A percentile compares a stretch with the other conserved stretches of the same genome.
Conservation (phyloP, 2,888 invertebrate species). For the Monopis laevigella region DNA sequence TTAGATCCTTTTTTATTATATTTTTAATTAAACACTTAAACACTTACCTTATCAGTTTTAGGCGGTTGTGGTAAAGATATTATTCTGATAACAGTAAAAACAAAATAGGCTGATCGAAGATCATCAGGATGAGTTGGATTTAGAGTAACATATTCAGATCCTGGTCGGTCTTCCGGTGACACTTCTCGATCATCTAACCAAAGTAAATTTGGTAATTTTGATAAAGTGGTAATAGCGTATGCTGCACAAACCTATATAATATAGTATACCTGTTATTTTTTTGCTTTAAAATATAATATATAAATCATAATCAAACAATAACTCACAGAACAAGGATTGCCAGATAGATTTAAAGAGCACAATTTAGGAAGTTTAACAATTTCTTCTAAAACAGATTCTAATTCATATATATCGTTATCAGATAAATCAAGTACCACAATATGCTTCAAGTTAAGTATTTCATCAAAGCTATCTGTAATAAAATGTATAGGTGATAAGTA, state of each 20-base stretch:
- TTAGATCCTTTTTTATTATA: too few relatives aligned
- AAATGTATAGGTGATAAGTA: slow-evolving; percentile 13
- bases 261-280: too few relatives aligned
- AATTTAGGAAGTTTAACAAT: slow-evolving; percentile 41
- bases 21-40: too few relatives aligned
- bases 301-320: not conserved
- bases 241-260: slow-evolving; percentile 45
- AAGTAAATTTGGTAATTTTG: slow-evolving; percentile 41
- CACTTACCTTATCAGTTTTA: slow-evolving; percentile 51
- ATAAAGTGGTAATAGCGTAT: slow-evolving; percentile 51
- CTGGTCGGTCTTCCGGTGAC: slow-evolving; percentile 32
- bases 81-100: slow-evolving; percentile 56
- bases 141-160: slow-evolving; percentile 32
- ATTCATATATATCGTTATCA: slow-evolving; percentile 66
- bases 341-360: slow-evolving; percentile 52
- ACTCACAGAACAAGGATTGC: slow-evolving; percentile 69
- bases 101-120: slow-evolving; percentile 43
- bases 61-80: slow-evolving; percentile 63
- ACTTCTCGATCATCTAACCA: slow-evolving; percentile 63
- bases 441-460: slow-evolving; percentile 30
- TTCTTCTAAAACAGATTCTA: slow-evolving; percentile 43
- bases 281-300: too few relatives aligned
- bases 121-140: slow-evolving; percentile 37
- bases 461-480: slow-evolving; percentile 29
- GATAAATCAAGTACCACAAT: slow-evolving; percentile 58